Conservation (phyloP, 2,113 vertebrate genomes). For the Cyprinus carpio region DNA sequence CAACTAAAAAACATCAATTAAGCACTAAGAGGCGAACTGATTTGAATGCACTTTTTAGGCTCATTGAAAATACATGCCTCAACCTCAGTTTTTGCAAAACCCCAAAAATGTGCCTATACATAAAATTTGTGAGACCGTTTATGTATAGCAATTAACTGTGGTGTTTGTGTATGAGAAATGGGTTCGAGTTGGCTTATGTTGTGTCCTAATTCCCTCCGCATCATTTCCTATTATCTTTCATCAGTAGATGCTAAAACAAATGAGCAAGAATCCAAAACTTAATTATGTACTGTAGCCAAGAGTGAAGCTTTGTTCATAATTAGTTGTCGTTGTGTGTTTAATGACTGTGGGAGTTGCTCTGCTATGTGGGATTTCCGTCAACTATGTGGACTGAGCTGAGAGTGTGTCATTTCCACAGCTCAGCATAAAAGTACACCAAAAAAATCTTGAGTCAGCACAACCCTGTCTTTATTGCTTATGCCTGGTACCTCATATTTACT, state of each 20-base stretch:
- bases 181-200: neutral
- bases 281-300: neutral
- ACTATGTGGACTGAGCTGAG: neutral
- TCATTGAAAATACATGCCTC: too few species aligned
- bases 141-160: neutral
- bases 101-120: neutral
- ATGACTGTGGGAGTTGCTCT: neutral
- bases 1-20: too few species aligned
- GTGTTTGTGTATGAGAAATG: neutral
- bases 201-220: neutral
- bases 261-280: neutral
- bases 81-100: too few species aligned
- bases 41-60: too few species aligned
- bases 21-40: too few species aligned
- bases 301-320: slow-evolving; percentile 16
- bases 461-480: neutral
- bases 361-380: neutral
- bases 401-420: neutral
- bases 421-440: slow-evolving; percentile 7
- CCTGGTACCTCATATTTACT: neutral
- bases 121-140: neutral
- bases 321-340: neutral
- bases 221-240: neutral
- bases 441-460: neutral
- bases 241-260: slow-evolving; percentile 4